phyloP scores from a whole-genome alignment of 2,888 invertebrate genomes.

The Philopedon plagiatum region DNA sequence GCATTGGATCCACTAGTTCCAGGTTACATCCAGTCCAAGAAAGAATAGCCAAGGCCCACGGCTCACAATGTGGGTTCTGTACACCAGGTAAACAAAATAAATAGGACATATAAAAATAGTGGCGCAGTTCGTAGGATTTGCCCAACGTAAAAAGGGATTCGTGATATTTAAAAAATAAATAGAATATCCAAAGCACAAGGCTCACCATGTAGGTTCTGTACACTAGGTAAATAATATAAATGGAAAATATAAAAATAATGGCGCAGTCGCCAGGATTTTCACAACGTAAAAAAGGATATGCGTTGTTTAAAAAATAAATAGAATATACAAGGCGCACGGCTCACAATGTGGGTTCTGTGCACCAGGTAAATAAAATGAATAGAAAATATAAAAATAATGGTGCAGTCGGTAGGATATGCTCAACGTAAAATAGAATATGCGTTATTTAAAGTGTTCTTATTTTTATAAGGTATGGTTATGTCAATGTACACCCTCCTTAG shows the following conservation, averaged over 20 bases:
- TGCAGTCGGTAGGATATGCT: background rate
- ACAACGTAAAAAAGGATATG: no score
- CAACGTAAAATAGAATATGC: no score
- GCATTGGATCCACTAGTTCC: constrained; percentile 86
- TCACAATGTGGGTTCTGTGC: constrained; percentile 84
- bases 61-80: constrained; percentile 82
- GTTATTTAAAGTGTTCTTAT: background rate
- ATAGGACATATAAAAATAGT: background rate
- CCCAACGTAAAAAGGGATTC: no score
- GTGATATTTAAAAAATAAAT: background rate
- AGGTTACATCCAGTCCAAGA: constrained; percentile 90
- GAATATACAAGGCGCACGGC: constrained; percentile 91
- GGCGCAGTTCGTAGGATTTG: background rate
- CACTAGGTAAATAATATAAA: no score
- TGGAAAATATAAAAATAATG: no score
- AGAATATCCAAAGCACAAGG: background rate
- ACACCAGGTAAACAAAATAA: constrained; percentile 87
- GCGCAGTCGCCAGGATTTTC: no score
- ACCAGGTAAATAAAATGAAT: constrained; percentile 81
- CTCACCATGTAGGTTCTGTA: no score
- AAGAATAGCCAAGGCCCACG: constrained; percentile 89
- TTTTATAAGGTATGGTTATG: constrained; percentile 88
- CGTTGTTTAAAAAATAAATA: constrained; percentile 54
- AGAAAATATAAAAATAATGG: background rate
- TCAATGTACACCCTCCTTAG: constrained; percentile 93